A percentile compares a stretch with the other conserved stretches of the same genome.
These are phyloP conservation scores for Enteromius unitaeniatus DNA, from an alignment of 2,797 vertebrate genomes.

Conservation along the genomic window DNA sequence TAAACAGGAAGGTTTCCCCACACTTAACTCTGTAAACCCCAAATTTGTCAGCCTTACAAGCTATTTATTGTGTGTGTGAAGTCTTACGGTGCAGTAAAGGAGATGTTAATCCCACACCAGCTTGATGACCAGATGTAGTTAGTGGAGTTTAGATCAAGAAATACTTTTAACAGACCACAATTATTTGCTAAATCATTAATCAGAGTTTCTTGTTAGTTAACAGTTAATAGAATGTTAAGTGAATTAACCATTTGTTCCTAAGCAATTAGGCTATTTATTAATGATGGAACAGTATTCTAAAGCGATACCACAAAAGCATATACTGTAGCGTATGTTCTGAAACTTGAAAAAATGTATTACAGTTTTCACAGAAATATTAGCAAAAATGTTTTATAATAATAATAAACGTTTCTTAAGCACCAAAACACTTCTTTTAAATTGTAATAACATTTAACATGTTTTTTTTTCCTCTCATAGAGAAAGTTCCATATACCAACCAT, in stretches of 20 bases:
- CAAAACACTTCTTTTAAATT: background rate
- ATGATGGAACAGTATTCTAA: no score
- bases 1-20: constrained; percentile 73
- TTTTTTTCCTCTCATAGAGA: no score
- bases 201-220: no score
- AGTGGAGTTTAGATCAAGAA: no score
- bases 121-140: constrained; percentile 47
- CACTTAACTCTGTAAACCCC: constrained; percentile 72
- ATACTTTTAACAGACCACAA: no score
- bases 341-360: background rate
- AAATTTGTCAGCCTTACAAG: constrained; percentile 76
- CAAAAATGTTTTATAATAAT: background rate
- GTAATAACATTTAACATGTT: background rate
- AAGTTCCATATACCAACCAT: no score
- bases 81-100: constrained; percentile 76
- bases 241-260: no score
- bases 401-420: background rate
- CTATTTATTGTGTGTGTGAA: constrained; percentile 73
- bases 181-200: no score
- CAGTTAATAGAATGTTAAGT: no score
- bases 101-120: constrained; percentile 73
- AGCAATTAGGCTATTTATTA: no score
- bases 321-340: background rate
- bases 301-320: background rate
- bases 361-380: background rate